Evolutionary conservation across 2,113 vertebrate genomes (phyloP), one percentile per base, ranked within the genome.

Genomic region (Paramormyrops kingsleyae): DNA sequence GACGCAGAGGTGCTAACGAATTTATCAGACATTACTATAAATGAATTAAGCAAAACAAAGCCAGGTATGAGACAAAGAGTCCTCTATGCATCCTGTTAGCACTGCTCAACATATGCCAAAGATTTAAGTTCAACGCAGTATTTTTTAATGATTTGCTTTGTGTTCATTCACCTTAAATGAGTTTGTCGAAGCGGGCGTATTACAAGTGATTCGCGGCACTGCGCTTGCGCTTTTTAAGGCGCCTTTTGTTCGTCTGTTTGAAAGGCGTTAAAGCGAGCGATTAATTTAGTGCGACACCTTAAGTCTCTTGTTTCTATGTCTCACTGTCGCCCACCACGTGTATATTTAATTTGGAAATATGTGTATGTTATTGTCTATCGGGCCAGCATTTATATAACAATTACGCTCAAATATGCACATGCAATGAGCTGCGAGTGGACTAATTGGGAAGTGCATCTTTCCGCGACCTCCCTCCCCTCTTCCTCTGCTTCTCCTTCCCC

Each of bases 381-480:
- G 21, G 80, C 17, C 19, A 24, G 39, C 19, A 83, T 35, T 35
- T 83, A 83, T 83, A 83, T 83, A 83, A 44, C 77, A 83, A 83
- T 83, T n/a, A 44, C 59, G 24, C 19, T 74, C 27, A 88, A 88
- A 74, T 88, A 88, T 49, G 87, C 59, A 42, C 59, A 27, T 24
- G 46, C 24, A 88, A 44, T 27, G 52, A 80, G 70, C 46, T 39
- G 66, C 47, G 35, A 83, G 47, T 74, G 62, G 47, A 56, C 83
- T 47, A 89, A 89, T 86, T 87, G 83, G 66, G 39, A 19, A 39
- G 83, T 56, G 89, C 87, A 9, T 83, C 24, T 77, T 17, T 77
- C 56, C 66, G 4, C 49, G 12, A 49, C 46, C 52, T 52, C 39
- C 42, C 53, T 24, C 35, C 42, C 59, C 74, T 50, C 35, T 56